These are phyloP conservation scores for Doris montereyensis DNA, from an alignment of 2,888 invertebrate genomes.

Conservation along the genomic window DNA sequence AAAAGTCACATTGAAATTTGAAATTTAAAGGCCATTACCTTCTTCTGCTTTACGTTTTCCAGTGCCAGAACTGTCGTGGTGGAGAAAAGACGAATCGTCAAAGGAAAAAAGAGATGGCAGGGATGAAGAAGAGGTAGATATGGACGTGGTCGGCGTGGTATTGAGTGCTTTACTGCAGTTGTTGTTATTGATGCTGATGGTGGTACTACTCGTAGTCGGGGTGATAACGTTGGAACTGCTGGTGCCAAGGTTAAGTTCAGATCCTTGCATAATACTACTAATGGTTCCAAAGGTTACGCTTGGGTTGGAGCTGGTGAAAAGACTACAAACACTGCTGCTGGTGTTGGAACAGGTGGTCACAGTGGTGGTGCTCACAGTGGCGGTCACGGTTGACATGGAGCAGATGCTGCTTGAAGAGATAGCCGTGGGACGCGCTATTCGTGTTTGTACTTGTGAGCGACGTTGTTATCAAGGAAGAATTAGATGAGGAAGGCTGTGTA, in stretches of 20 bases:
- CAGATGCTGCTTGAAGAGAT: not conserved
- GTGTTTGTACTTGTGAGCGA: not conserved
- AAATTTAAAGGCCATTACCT: too few species aligned
- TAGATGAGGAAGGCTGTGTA: constrained; percentile 8
- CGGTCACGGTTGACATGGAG: not conserved
- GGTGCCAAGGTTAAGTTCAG: not conserved
- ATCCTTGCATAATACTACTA: constrained; percentile 6
- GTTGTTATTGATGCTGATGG: not conserved
- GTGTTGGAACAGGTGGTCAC: constrained; percentile 6
- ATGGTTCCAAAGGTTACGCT: constrained; percentile 15
- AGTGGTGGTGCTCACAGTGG: constrained; percentile 10
- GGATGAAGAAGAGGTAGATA: not conserved
- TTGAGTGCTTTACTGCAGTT: too few species aligned
- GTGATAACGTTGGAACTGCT: not conserved
- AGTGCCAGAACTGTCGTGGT: constrained; percentile 9
- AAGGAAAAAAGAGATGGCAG: not conserved
- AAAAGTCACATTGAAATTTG: too few species aligned
- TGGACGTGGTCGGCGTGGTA: not conserved
- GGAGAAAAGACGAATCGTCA: not conserved
- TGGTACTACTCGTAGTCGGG: not conserved
- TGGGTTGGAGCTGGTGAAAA: constrained; percentile 6
- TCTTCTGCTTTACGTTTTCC: constrained; percentile 32
- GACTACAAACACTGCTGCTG: not conserved
- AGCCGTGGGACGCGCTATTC: not conserved
- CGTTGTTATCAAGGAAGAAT: constrained; percentile 3